A percentile compares a stretch with the other conserved stretches of the same genome.
Evolutionary conservation across 1,140 invertebrate genomes (phyloP).

Genomic region (Drosophila ogumai): DNA sequence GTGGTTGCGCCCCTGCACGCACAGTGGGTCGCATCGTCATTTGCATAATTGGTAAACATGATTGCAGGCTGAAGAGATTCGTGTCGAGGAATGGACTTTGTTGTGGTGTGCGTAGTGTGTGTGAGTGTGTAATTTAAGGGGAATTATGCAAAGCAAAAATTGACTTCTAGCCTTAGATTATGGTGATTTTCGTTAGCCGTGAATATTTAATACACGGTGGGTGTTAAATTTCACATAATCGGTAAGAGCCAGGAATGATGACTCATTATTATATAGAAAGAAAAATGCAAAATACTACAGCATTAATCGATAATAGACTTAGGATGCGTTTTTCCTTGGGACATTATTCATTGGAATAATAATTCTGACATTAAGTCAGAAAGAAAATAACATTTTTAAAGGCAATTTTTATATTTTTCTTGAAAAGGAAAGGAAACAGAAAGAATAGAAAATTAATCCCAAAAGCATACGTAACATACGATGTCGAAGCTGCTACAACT

Average conservation of each 20-base stretch:
- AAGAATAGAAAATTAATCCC: too few species aligned
- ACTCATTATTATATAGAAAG: background rate
- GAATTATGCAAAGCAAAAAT: conserved; percentile 49
- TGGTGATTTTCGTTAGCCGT: conserved; percentile 34
- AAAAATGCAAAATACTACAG: background rate
- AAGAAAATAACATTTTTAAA: background rate
- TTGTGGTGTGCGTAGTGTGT: background rate
- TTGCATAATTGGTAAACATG: conserved; percentile 81
- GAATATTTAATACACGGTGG: conserved; percentile 31
- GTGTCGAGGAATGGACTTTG: conserved; percentile 13
- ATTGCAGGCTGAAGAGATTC: conserved; percentile 44
- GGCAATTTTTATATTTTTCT: too few species aligned
- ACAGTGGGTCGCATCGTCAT: conserved; percentile 70
- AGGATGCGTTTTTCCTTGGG: background rate
- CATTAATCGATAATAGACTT: background rate
- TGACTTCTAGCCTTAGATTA: conserved; percentile 49
- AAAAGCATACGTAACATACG: too few species aligned
- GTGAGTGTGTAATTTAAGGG: conserved; percentile 17
- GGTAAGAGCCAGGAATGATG: background rate
- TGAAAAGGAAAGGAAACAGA: background rate
- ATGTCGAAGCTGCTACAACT: too few species aligned
- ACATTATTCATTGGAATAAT: background rate
- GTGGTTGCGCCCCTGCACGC: conserved; percentile 45
- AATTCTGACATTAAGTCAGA: background rate
- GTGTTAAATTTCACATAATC: conserved; percentile 10